Evolutionary conservation across 2,888 invertebrate species (phyloP), one percentile per base, ranked within the genome.

Genomic region (Lomographa bimaculata): DNA sequence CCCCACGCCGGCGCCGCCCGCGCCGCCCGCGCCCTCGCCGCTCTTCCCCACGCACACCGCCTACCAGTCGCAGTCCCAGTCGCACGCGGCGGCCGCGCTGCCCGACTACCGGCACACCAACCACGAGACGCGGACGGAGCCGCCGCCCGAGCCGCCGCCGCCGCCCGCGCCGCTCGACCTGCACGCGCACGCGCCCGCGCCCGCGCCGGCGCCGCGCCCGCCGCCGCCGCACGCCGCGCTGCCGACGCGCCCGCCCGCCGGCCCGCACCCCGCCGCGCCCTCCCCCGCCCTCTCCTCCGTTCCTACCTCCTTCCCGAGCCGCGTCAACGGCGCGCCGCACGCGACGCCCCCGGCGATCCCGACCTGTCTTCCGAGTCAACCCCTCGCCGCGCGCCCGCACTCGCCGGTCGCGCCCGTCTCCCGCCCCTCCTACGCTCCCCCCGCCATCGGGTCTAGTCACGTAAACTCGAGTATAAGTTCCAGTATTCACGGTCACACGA

Each of bases 71-170:
- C 70, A 90, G 64, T 82, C 89, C 45, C 84, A 90, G 64, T 82
- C 89, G 48, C 84, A 90, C 67, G 74, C 83, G 25, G 81, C 81
- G 34, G 81, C 85, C 46, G 84, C 85, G 47, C 73, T 87, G 54
- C 85, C 86, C 33, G 89, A 87, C 64, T 89, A 84, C 71, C 78
- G 86, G 27, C 89, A 84, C 58, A 85, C 85, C 19, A 89, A 84
- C 63, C 91, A 92, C 68, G 91, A 91, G 63, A 91, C 91, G 72
- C 91, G 83, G 67, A 81, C 81, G 30, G 83, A 82, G 52, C 68
- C 81, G 54, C 67, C 71, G 29, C 59, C 72, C 9, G 75, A 62
- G 54, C 73, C 64, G 46, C 70, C 79, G 8, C 71, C 75, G 50
- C 70, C 79, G 7, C 71, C 77, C 36, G 82, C 72, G 50, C 83